Evolutionary conservation across 2,113 vertebrate species (phyloP).

Genomic region (Uria lomvia): DNA sequence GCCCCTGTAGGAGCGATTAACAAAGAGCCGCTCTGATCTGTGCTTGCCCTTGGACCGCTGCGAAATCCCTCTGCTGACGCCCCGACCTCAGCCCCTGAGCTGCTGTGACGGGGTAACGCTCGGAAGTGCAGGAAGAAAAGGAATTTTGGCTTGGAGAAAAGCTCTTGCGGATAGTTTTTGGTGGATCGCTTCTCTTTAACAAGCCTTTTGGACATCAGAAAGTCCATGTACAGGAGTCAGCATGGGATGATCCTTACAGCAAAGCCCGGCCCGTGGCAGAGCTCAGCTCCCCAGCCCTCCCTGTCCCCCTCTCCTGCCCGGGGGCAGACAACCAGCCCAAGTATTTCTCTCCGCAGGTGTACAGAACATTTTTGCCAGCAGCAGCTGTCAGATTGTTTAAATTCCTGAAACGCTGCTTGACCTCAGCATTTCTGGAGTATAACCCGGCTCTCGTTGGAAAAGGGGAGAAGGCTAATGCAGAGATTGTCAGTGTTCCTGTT

Average conservation of each 20-base stretch:
- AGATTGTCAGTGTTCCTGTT: not conserved
- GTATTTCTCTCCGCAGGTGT: not conserved
- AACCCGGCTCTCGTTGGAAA: not conserved
- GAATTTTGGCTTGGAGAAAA: not conserved
- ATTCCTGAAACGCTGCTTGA: constrained; percentile 20
- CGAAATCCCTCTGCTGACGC: not conserved
- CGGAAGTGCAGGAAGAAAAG: not conserved
- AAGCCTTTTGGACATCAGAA: not conserved
- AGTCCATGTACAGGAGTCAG: not conserved
- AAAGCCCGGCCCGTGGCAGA: not conserved
- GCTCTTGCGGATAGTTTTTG: not conserved
- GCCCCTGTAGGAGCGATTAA: not conserved
- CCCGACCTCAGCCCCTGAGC: not conserved
- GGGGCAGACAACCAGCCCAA: not conserved
- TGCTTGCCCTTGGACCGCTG: not conserved
- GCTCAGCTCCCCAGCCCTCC: not conserved
- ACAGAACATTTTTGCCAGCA: constrained; percentile 26
- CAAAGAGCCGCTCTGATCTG: not conserved
- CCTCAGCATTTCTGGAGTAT: not conserved
- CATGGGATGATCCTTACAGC: not conserved
- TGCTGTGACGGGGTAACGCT: not conserved
- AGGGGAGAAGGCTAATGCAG: not conserved
- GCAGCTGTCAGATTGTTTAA: constrained; percentile 13
- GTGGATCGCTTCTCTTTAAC: not conserved
- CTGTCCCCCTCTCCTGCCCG: not conserved